Base-by-base conservation (phyloP, 2,888 invertebrate genomes). In the Eupeodes luniger region DNA sequence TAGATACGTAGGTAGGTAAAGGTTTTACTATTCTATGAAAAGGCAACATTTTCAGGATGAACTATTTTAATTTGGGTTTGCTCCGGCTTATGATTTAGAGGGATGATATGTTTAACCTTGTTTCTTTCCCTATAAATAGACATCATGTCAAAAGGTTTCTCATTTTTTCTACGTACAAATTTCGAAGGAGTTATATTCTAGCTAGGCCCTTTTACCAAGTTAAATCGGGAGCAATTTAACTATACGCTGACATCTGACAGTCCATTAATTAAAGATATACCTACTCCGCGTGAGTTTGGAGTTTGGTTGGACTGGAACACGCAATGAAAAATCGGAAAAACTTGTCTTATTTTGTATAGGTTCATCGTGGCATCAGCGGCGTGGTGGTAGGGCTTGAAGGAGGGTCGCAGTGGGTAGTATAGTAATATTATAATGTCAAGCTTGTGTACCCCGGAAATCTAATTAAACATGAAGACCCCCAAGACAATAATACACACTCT, bases 201-300 rank as follows among this genome's bases (percentile, higher is more conserved):
- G 5, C 40, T 40, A 5, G 5, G 40, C 40, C 0, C 40, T 9
- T 40, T 7, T 40, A 40, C 5, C 40, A 40, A 40, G 6, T 40
- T 40, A 40, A 40, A 5, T 14, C 59, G 79, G 70, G 19, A 67
- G 77, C 76, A 72, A 77, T 84, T 81, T 55, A 62, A 67, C 70
- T 72, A 10, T 19, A 47, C 59, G 59, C 76, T 59, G 59, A 72
- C 72, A 59, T 59, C 59, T 74, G 87, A 84, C 87, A 80, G 80
- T 40, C 72, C 80, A 84, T 87, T 87, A 87, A 87, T 84, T 82
- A 86, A 70, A 57, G 36, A 69, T 40, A 40, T 40, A 40, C 40
- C 4, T 27, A 64, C 27, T 44, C 49, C 81, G 40, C 55, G 11
- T 53, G 19, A 64, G 70, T 57, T 55, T 61, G 19, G 19, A 19